Base-by-base conservation (phyloP, 2,113 vertebrate species). In the Poecile atricapillus region DNA sequence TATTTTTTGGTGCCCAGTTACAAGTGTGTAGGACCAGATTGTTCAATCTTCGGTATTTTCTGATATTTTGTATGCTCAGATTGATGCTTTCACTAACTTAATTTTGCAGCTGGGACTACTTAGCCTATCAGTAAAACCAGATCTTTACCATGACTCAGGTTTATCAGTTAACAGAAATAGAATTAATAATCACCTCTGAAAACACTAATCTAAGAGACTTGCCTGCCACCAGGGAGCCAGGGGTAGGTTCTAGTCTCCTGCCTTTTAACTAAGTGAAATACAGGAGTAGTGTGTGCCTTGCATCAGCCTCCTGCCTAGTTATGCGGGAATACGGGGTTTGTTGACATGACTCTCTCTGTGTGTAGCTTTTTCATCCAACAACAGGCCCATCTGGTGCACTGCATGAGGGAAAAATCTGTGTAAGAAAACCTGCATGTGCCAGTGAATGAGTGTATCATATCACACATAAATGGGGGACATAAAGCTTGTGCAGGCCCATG, bases 291-390 rank as follows among this genome's bases (percentile, higher is more conserved):
- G 8, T 37, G 33, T 68, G 58, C 47, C 49, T 49, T 55, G 53
- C 31, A 47, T 74, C 56, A 75, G 43, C 76, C 37, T 44, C 63
- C 87, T 92, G 76, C 23, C 43, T 47, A 24, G 17, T 46, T 71
- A 21, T 3, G 2, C 65, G 43, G 60, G 69, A 56, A 49, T 28
- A 28, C 0, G 3, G n/a, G 44, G 15, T 47, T 37, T 8, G 1
- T 7, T 56, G 60, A 75, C 11, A 21, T 31, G 22, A 23, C 37
- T 91, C 24, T 83, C 63, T 59, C 68, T 53, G 25, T 23, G 9
- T 27, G 35, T n/a, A 75, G 37, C 47, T 47, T 80, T 33, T 78
- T 28, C 53, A 44, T 46, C 49, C 58, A 68, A 81, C 77, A 78
- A 71, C 49, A 58, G 16, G 15, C 84, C 81, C 44, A 53, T 46